Base-by-base conservation (phyloP, 2,888 invertebrate species). In the Nymphalis c-album region DNA sequence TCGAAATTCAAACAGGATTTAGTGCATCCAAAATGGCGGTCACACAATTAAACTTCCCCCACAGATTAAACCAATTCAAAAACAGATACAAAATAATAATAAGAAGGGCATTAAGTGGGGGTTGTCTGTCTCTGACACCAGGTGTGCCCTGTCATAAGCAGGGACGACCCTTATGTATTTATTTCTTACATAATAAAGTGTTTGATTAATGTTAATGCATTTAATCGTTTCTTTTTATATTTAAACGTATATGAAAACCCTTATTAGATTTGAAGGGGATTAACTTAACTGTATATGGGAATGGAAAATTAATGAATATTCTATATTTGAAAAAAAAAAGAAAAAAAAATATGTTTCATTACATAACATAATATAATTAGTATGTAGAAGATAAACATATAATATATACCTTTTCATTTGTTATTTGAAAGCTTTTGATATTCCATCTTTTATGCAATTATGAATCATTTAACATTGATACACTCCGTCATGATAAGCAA, bases 81-180 rank as follows among this genome's bases (percentile, higher is more conserved):
- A 91, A 91, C 90, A 92, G 91, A 92, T 90, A 92, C 91, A 90
- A 90, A 88, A 87, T 91, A 91, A 91, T 91, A 91, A 91, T 91
- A 90, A 84, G 85, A 83, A 81, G 85, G 83, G 84, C 77, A 80
- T 77, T 77, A 78, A 82, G 88, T 83, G 85, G 88, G 87, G 88
- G 62, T 61, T 71, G 71, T 78, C 78, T 76, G 76, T 70, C 77
- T 77, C 77, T 76, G 78, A 73, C 79, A 79, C 90, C 91, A 90
- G 91, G 91, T 91, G 90, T 89, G 86, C 82, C 83, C 82, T 80
- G 80, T 80, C 83, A 76, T 67, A 68, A 67, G 78, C 85, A 85
- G 86, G 84, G 85, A 76, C 82, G 75, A 86, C 91, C 91, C 91
- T 82, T 89, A 89, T 89, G 75, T 91, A 86, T 70, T 78, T 71